These are phyloP conservation scores for Latrodectus elegans DNA, from an alignment of 2,888 invertebrate species.

Conservation along the genomic window DNA sequence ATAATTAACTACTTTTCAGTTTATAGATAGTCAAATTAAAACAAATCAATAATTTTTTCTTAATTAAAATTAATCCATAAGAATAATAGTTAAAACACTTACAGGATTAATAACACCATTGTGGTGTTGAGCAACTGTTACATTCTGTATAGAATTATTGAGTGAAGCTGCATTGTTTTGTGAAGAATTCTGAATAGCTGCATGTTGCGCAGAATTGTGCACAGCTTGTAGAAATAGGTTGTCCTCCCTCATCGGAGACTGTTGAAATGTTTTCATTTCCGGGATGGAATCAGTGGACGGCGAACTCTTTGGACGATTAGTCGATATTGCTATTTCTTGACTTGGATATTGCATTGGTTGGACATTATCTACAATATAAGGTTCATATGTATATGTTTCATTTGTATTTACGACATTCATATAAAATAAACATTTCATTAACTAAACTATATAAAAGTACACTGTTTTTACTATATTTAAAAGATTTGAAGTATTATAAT, in stretches of 20 bases:
- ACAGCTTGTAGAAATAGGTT: conserved; percentile 55
- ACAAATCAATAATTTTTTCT: neutral
- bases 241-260: conserved; percentile 65
- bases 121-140: conserved; percentile 31
- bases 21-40: neutral
- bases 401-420: neutral
- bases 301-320: conserved; percentile 68
- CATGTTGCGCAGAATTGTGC: conserved; percentile 37
- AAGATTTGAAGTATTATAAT: too few species aligned
- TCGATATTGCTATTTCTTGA: conserved; percentile 71
- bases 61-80: neutral
- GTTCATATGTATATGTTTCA: neutral
- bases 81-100: neutral
- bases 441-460: neutral
- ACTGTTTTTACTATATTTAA: neutral
- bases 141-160: neutral
- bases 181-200: conserved; percentile 11
- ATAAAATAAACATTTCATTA: neutral
- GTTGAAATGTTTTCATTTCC: conserved; percentile 72
- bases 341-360: conserved; percentile 62
- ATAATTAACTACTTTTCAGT: neutral
- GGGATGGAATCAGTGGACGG: conserved; percentile 70
- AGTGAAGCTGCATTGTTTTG: conserved; percentile 25
- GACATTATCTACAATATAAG: conserved; percentile 29
- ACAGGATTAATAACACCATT: conserved; percentile 59